Evolutionary conservation across 2,113 vertebrate species (phyloP).

Genomic region (Hylia prasina): DNA sequence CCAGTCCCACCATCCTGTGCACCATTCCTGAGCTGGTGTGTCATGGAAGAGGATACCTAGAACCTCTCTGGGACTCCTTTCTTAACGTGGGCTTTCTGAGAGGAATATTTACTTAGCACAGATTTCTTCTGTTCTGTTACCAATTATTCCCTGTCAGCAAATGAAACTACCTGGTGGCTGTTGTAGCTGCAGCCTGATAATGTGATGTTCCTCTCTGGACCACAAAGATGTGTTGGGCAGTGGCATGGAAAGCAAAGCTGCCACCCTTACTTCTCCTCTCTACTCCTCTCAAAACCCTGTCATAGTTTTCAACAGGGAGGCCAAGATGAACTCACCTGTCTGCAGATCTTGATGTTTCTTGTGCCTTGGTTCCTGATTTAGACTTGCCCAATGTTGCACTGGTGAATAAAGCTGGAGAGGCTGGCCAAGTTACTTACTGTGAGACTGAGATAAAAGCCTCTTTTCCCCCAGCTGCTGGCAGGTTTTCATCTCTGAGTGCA

Average conservation of each 20-base stretch:
- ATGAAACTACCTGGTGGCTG: background rate
- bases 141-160: background rate
- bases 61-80: background rate
- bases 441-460: background rate
- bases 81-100: background rate
- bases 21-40: background rate
- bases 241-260: background rate
- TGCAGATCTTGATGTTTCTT: background rate
- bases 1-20: background rate
- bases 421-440: background rate
- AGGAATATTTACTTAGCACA: background rate
- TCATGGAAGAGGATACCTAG: background rate
- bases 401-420: background rate
- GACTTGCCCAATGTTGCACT: too few species aligned
- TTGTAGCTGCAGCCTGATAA: background rate
- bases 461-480: background rate
- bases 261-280: background rate
- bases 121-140: background rate
- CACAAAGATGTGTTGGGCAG: background rate
- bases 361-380: background rate
- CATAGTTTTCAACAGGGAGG: background rate
- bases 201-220: background rate
- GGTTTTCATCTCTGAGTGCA: background rate
- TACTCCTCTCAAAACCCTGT: background rate
- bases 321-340: background rate